Conservation (phyloP, 2,113 vertebrate genomes). For the Mesoclemmys tuberculata region DNA sequence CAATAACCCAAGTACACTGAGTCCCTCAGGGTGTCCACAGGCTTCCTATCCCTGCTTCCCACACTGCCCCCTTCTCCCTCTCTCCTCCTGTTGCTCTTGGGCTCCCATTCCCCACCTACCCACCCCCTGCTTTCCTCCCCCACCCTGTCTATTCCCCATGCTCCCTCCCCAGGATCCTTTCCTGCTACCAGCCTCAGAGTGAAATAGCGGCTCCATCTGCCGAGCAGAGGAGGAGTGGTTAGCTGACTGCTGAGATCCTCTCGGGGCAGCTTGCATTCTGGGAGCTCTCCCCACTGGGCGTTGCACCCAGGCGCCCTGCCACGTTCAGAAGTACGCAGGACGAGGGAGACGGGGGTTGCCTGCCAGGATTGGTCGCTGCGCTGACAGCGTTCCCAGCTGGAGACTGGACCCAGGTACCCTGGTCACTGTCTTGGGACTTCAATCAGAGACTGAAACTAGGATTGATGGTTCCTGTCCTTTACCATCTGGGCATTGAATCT, state of each 20-base stretch:
- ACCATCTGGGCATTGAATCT: not conserved
- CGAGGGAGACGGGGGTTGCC: not conserved
- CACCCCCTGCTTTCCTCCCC: too few relatives aligned
- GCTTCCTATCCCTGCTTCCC: not conserved
- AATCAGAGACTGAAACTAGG: too few relatives aligned
- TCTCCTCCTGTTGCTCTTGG: not conserved
- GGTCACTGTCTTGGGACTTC: not conserved
- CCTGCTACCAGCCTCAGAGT: too few relatives aligned
- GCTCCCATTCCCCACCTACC: too few relatives aligned
- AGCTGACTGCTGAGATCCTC: not conserved
- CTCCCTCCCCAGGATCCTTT: too few relatives aligned
- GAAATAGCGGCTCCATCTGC: not conserved
- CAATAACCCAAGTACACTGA: not conserved
- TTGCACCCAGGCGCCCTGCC: not conserved
- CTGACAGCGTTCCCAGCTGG: not conserved
- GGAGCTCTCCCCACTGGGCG: too few relatives aligned
- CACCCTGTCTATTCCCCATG: too few relatives aligned
- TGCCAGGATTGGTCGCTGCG: not conserved
- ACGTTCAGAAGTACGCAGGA: not conserved
- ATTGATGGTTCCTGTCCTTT: not conserved
- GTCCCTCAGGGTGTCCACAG: too few relatives aligned
- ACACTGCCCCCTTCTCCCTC: not conserved
- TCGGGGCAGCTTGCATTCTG: not conserved
- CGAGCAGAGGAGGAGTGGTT: not conserved
- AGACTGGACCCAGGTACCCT: not conserved